Percentiles rank a stretch among this genome's conserved stretches.
Conservation (phyloP, 2,113 vertebrate genomes). For the Natator depressus region DNA sequence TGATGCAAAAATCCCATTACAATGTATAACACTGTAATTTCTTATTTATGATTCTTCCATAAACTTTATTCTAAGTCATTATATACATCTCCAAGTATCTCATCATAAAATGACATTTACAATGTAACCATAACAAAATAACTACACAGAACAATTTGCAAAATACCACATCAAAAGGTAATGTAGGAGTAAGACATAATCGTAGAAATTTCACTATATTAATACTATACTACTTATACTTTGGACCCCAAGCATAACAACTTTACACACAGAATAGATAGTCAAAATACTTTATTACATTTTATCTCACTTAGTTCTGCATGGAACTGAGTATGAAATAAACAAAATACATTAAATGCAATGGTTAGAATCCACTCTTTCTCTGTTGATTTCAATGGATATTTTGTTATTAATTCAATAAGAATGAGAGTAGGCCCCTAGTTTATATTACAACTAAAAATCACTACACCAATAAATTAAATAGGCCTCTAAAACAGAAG, state of each 20-base stretch:
- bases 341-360: neutral
- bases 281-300: constrained; percentile 43
- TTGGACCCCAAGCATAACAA: constrained; percentile 58
- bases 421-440: neutral
- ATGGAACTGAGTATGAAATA: constrained; percentile 17
- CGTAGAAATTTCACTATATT: constrained; percentile 70
- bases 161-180: constrained; percentile 60
- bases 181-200: constrained; percentile 67
- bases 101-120: constrained; percentile 54
- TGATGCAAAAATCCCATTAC: constrained; percentile 24
- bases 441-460: neutral
- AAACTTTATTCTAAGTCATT: constrained; percentile 68
- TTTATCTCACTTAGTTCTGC: constrained; percentile 37
- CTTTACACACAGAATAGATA: constrained; percentile 28
- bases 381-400: neutral
- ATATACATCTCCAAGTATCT: constrained; percentile 39
- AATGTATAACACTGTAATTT: constrained; percentile 60
- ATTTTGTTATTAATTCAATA: neutral
- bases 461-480: neutral
- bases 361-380: neutral
- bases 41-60: constrained; percentile 62
- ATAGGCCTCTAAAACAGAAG: neutral
- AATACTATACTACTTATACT: constrained; percentile 58
- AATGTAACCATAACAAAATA: constrained; percentile 66
- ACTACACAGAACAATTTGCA: constrained; percentile 62